These are phyloP conservation scores for Sphaerophoria rueppellii DNA, from an alignment of 2,888 invertebrate species.

Conservation along the genomic window DNA sequence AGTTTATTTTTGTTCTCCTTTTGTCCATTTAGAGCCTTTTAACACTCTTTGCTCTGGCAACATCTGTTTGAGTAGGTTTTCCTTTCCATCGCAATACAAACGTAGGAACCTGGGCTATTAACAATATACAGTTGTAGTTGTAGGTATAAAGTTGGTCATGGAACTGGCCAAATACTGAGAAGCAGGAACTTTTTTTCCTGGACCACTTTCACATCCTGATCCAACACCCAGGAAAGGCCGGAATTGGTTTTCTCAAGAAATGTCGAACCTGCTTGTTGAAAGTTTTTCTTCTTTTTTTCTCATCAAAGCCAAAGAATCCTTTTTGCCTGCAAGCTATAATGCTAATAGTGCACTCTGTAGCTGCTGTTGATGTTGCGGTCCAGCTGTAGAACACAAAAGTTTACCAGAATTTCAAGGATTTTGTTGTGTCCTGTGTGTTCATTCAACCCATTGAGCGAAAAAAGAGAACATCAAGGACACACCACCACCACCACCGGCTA, in stretches of 20 bases:
- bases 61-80: conserved; percentile 61
- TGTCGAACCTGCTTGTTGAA: conserved; percentile 19
- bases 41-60: conserved; percentile 41
- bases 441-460: conserved; percentile 44
- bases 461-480: conserved; percentile 23
- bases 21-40: background rate
- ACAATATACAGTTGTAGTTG: conserved; percentile 10
- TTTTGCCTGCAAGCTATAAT: conserved; percentile 26
- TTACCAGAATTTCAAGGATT: conserved; percentile 54
- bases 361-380: conserved; percentile 63
- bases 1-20: too few species aligned
- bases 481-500: background rate
- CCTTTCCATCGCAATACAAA: conserved; percentile 38
- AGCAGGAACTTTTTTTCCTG: conserved; percentile 22
- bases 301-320: conserved; percentile 22
- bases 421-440: conserved; percentile 30
- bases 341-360: conserved; percentile 56
- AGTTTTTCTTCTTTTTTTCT: conserved; percentile 39
- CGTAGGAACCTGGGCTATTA: conserved; percentile 15
- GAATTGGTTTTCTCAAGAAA: conserved; percentile 38
- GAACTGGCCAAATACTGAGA: background rate
- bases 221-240: conserved; percentile 13
- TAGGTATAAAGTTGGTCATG: too few species aligned
- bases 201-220: conserved; percentile 40
- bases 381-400: conserved; percentile 39